Evolutionary conservation across 2,888 invertebrate genomes (phyloP), one percentile per base, ranked within the genome.

Genomic region (Aelia acuminata): DNA sequence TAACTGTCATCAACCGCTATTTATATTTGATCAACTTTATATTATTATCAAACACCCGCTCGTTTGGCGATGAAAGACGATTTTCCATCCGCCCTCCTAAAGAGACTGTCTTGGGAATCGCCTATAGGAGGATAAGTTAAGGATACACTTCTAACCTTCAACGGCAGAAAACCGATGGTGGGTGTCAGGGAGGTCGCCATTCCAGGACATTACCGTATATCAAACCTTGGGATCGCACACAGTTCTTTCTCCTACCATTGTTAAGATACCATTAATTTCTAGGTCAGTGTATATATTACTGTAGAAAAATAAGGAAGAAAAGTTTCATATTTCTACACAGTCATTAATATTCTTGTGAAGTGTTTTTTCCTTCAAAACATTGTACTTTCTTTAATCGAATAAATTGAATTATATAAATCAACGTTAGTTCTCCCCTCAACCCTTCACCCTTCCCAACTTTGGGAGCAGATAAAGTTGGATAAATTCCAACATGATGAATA

Each of bases 91-190:
- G 63, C 63, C 63, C 63, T 31, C 35, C 18, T 35, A 35, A 70
- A 70, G 63, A 35, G 63, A 70, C 63, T 70, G 63, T 35, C 63
- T 35, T 70, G 63, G 63, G 63, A 70, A 70, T 70, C 63, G 63
- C 63, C 15, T 70, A 35, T 70, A 8, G 26, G 57, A 26, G 31
- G n/a, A n/a, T n/a, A 31, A 70, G 63, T 70, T 70, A 70, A 70
- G 31, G 63, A 70, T 70, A 70, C 26, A 35, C 63, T 70, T 35
- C 63, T 35, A 70, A 18, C 63, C 63, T 70, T 70, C 63, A 70
- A 8, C 63, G 31, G 63, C 63, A 31, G 35, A 35, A 35, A 70
- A 35, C 15, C 13, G 63, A 70, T 70, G 63, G 63, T 70, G 63
- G 63, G 63, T 70, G 63, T 70, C 31, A 35, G 2, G 35, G 63